These are phyloP conservation scores for Heteromurus nitidus DNA, from an alignment of 2,888 invertebrate genomes.

Conservation along the genomic window DNA sequence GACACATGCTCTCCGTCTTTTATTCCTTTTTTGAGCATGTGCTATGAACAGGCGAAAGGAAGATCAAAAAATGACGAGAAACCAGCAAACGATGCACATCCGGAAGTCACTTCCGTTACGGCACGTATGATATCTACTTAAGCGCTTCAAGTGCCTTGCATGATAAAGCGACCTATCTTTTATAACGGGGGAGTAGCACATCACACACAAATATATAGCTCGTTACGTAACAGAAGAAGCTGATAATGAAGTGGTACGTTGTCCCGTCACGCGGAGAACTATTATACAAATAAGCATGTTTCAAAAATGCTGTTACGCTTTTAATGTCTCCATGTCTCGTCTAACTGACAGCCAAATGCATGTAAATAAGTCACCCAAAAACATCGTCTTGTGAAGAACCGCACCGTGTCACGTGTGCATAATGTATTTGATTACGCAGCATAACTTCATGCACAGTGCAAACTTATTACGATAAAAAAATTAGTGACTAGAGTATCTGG, in stretches of 20 bases:
- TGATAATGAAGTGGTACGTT: conserved; percentile 13
- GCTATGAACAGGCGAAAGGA: conserved; percentile 3
- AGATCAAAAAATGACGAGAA: conserved; percentile 33
- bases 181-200: not conserved
- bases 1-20: no score
- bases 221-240: not conserved
- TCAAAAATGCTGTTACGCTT: no score
- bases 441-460: not conserved
- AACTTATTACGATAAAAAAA: not conserved
- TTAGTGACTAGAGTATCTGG: conserved; percentile 21
- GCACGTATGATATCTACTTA: not conserved
- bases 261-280: conserved; percentile 30
- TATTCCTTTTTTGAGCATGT: no score
- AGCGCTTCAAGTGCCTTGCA: not conserved
- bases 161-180: not conserved
- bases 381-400: not conserved
- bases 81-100: conserved; percentile 28
- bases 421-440: not conserved
- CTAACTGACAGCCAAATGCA: no score
- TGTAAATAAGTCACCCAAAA: conserved; percentile 2
- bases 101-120: conserved; percentile 54
- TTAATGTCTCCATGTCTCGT: no score
- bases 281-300: no score
- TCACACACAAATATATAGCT: conserved; percentile 2
- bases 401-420: not conserved